Evolutionary conservation across 2,888 invertebrate genomes (phyloP).

Genomic region (Lumbricus terrestris): DNA sequence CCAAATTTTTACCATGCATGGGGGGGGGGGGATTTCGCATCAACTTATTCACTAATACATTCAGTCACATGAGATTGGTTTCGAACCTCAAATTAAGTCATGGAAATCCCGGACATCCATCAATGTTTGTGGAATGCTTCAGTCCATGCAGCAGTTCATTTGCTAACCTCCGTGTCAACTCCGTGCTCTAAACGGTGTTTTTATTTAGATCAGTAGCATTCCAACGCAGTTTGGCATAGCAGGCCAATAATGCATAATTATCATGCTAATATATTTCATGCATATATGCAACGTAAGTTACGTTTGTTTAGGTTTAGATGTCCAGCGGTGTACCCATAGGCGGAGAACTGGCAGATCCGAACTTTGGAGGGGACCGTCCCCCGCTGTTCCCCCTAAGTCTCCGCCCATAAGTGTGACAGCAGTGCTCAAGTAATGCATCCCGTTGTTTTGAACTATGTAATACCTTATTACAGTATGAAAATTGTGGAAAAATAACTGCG

Average conservation of each 20-base stretch:
- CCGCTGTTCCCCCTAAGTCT: no score
- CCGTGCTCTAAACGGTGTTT: neutral
- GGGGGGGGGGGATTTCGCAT: neutral
- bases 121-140: neutral
- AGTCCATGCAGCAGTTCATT: neutral
- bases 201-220: neutral
- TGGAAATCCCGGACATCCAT: neutral
- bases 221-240: neutral
- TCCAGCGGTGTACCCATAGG: no score
- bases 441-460: no score
- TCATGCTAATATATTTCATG: neutral
- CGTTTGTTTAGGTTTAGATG: no score
- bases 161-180: neutral
- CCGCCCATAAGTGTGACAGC: no score
- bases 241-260: neutral
- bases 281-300: no score
- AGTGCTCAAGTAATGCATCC: no score
- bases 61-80: neutral
- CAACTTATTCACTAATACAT: neutral
- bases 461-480: no score
- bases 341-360: no score
- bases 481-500: no score
- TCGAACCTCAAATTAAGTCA: neutral
- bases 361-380: no score
- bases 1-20: no score